Percentiles rank a stretch among this genome's conserved stretches.
phyloP scores from a whole-genome alignment of 2,113 vertebrate genomes.

The Salvator merianae region DNA sequence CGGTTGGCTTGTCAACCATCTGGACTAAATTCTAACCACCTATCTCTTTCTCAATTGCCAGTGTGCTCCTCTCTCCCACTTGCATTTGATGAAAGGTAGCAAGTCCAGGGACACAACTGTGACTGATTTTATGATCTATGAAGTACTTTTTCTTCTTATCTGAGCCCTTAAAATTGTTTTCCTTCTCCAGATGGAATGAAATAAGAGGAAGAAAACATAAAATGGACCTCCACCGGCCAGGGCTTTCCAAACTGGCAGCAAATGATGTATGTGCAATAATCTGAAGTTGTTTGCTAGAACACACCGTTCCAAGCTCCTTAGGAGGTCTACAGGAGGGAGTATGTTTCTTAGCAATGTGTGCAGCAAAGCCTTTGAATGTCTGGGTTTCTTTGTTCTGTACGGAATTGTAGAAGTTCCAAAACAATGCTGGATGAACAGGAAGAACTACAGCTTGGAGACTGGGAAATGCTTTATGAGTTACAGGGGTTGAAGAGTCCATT shows the following conservation, averaged over 20 bases:
- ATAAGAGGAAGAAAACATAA: conserved; percentile 38
- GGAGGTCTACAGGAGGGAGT: not conserved
- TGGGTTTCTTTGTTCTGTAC: not conserved
- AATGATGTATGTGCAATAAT: not conserved
- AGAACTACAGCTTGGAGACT: not conserved
- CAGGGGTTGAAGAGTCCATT: not conserved
- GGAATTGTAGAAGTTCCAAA: not conserved
- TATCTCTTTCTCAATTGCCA: not conserved
- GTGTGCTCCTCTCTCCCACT: not conserved
- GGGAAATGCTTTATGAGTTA: not conserved
- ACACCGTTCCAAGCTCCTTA: not conserved
- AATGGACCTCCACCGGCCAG: not conserved
- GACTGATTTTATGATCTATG: not conserved
- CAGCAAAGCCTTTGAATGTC: not conserved
- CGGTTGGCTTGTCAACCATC: not conserved
- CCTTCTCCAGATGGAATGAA: not conserved
- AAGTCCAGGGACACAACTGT: not conserved
- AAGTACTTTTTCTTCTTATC: not conserved
- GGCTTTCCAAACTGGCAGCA: not conserved
- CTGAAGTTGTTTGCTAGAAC: not conserved
- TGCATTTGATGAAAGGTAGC: not conserved
- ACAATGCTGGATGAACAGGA: not conserved
- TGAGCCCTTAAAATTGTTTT: not conserved
- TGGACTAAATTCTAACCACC: conserved; percentile 1
- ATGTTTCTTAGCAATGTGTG: not conserved